Conservation (phyloP, 2,113 vertebrate species). For the Ibidorhyncha struthersii region DNA sequence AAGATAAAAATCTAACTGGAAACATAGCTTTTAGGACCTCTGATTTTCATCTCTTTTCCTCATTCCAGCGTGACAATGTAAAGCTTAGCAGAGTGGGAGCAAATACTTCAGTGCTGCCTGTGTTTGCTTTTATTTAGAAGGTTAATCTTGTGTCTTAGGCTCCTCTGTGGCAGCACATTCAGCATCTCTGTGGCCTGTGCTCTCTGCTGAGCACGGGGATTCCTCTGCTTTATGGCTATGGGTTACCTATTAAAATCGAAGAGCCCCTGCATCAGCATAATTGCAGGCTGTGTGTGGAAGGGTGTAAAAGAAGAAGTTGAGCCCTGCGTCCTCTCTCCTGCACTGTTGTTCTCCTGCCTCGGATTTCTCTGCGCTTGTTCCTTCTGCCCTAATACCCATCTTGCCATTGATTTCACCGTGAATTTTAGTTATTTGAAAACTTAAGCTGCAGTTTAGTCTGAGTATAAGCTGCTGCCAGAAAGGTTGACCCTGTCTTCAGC, state of each 20-base stretch:
- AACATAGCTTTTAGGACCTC: background rate
- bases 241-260: background rate
- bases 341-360: background rate
- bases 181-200: background rate
- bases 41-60: conserved; percentile 25
- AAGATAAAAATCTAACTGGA: background rate
- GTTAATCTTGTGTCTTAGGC: background rate
- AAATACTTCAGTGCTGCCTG: background rate
- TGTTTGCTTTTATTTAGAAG: background rate
- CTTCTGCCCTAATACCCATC: background rate
- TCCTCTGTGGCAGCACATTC: background rate
- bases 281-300: background rate
- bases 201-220: background rate
- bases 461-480: background rate
- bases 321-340: fast-evolving
- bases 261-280: background rate
- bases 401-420: background rate
- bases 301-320: background rate
- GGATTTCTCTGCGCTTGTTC: background rate
- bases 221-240: background rate
- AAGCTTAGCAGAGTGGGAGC: background rate
- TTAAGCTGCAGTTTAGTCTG: background rate
- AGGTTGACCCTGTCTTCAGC: background rate
- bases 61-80: background rate
- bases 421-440: background rate